These are phyloP conservation scores for Gymnoscopelus braueri DNA, from an alignment of 2,797 vertebrate genomes.

Conservation along the genomic window DNA sequence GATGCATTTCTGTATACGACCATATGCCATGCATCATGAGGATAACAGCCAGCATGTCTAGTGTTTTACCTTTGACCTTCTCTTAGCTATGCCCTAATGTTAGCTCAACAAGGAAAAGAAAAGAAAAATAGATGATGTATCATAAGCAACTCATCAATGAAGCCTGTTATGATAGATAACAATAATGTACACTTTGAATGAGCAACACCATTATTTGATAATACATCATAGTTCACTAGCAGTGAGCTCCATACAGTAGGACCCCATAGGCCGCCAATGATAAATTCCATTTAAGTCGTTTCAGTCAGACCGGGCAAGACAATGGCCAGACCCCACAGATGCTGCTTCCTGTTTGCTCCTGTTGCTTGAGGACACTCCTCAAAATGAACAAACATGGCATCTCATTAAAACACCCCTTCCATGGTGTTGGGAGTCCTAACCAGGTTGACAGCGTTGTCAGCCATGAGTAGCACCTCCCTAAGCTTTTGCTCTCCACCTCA, in stretches of 20 bases:
- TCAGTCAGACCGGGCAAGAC: slow-evolving; percentile 26
- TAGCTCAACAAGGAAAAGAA: not conserved
- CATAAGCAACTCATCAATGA: slow-evolving; percentile 9
- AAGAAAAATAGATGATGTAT: slow-evolving; percentile 51
- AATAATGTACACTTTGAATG: not conserved
- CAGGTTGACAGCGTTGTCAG: slow-evolving; percentile 40
- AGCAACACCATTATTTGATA: slow-evolving; percentile 17
- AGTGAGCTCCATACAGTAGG: slow-evolving; percentile 26
- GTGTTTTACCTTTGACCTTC: not conserved
- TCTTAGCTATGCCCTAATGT: not conserved
- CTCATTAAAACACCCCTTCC: slow-evolving; percentile 53
- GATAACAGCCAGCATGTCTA: slow-evolving; percentile 14
- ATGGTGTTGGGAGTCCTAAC: slow-evolving; percentile 35
- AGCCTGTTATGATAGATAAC: slow-evolving; percentile 19
- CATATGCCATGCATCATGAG: slow-evolving; percentile 16
- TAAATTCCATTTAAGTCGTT: slow-evolving; percentile 44
- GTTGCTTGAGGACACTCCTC: slow-evolving; percentile 50
- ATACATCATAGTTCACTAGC: not conserved
- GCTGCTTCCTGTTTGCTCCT: slow-evolving; percentile 54
- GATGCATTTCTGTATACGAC: slow-evolving; percentile 16
- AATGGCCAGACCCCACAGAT: slow-evolving; percentile 41
- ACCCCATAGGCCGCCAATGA: not conserved
- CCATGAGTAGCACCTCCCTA: slow-evolving; percentile 28
- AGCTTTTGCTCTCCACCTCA: slow-evolving; percentile 49
- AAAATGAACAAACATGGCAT: slow-evolving; percentile 51